Evolutionary conservation across 2,888 invertebrate species (phyloP).

Genomic region (Nudaria mundana): DNA sequence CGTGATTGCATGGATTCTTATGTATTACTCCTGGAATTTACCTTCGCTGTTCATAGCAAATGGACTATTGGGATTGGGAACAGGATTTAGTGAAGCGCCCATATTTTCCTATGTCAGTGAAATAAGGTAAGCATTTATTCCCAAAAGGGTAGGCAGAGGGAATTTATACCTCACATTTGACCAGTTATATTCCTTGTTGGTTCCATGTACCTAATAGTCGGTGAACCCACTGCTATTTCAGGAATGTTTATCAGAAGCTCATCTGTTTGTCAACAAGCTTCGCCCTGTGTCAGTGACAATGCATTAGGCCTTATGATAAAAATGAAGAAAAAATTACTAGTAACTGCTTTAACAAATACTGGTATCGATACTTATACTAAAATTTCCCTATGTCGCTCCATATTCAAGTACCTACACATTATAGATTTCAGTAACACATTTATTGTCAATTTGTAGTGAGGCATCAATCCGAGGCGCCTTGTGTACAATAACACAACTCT

Average conservation of each 20-base stretch:
- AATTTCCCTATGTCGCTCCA: no score
- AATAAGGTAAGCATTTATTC: slow-evolving; percentile 59
- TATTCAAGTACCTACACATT: no score
- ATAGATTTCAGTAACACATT: no score
- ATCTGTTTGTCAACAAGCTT: not conserved
- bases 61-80: slow-evolving; percentile 75
- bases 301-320: not conserved
- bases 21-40: slow-evolving; percentile 70
- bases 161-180: no score
- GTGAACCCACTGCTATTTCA: not conserved
- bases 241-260: no score
- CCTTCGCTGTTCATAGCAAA: slow-evolving; percentile 71
- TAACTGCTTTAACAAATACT: no score
- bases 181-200: no score
- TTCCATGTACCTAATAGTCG: no score
- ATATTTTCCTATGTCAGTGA: slow-evolving; percentile 81
- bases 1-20: slow-evolving; percentile 77
- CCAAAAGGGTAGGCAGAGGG: no score
- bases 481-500: slow-evolving; percentile 71
- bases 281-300: not conserved
- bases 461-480: slow-evolving; percentile 76
- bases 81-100: slow-evolving; percentile 82
- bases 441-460: slow-evolving; percentile 52
- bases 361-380: no score
- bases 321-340: no score